phyloP scores from a whole-genome alignment of 2,888 invertebrate species.

The Leptinotarsa haldemani region DNA sequence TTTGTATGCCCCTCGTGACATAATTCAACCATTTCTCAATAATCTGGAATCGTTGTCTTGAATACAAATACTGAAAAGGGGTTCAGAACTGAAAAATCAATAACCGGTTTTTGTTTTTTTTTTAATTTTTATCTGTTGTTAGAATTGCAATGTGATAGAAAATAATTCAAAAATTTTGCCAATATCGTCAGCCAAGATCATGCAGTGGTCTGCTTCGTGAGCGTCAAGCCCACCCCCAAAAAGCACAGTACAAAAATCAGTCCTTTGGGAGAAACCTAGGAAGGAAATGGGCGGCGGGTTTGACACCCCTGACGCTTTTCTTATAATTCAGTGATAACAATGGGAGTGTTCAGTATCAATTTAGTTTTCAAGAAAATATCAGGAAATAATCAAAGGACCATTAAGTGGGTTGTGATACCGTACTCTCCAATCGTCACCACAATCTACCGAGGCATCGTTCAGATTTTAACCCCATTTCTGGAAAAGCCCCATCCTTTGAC shows the following conservation, averaged over 20 bases:
- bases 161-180: background rate
- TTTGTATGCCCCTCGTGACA: slow-evolving; percentile 14
- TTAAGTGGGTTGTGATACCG: background rate
- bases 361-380: slow-evolving; percentile 1
- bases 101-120: background rate
- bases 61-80: background rate
- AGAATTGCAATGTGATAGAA: background rate
- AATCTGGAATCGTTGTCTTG: slow-evolving; percentile 2
- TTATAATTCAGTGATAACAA: slow-evolving; percentile 19
- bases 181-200: slow-evolving; percentile 41
- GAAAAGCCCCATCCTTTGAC: slow-evolving; percentile 89
- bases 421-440: slow-evolving; percentile 35
- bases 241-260: slow-evolving; percentile 47
- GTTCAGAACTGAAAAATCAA: too few relatives aligned
- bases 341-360: slow-evolving; percentile 19
- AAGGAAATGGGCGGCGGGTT: slow-evolving; percentile 26
- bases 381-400: background rate
- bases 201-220: slow-evolving; percentile 45
- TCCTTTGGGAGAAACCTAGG: slow-evolving; percentile 42
- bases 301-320: slow-evolving; percentile 37
- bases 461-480: slow-evolving; percentile 83
- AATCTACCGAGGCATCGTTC: slow-evolving; percentile 55
- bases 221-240: slow-evolving; percentile 36
- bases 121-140: background rate
- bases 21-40: background rate